Evolutionary conservation across 2,888 invertebrate species (phyloP).

Genomic region (Campoletis raptor): DNA sequence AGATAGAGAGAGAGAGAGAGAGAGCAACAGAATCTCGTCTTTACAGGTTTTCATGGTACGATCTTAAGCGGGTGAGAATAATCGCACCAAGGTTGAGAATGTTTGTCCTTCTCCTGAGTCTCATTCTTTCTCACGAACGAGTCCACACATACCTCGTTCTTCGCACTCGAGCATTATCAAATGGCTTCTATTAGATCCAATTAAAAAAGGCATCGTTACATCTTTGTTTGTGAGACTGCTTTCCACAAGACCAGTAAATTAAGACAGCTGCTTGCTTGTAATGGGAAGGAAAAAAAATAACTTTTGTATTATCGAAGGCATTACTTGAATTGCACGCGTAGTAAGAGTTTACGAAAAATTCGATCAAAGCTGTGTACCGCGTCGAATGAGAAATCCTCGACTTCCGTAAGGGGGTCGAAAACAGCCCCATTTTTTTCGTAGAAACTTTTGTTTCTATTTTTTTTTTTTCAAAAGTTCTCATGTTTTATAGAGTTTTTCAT

Average conservation of each 20-base stretch:
- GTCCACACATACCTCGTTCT: constrained; percentile 27
- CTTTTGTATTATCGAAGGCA: constrained; percentile 37
- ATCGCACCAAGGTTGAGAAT: constrained; percentile 63
- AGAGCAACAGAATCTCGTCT: constrained; percentile 32
- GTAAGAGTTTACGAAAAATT: constrained; percentile 30
- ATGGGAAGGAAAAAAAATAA: constrained; percentile 28
- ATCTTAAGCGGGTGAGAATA: constrained; percentile 63
- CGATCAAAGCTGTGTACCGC: constrained; percentile 39
- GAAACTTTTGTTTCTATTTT: background rate
- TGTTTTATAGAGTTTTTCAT: background rate
- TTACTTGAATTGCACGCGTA: constrained; percentile 43
- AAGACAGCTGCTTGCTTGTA: background rate
- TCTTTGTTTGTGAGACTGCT: constrained; percentile 50
- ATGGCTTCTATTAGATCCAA: constrained; percentile 66
- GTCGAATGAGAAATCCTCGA: background rate
- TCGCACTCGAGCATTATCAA: constrained; percentile 43
- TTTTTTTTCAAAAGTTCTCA: no score
- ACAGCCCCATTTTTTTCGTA: background rate
- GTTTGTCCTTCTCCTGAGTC: constrained; percentile 10
- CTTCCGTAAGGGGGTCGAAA: no score
- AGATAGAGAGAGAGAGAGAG: background rate
- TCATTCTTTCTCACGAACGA: constrained; percentile 2
- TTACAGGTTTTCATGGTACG: constrained; percentile 64
- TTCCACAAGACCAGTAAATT: constrained; percentile 21
- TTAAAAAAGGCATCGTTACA: constrained; percentile 64